Base-by-base conservation (phyloP, 2,888 invertebrate species). In the Eledona agricola region DNA sequence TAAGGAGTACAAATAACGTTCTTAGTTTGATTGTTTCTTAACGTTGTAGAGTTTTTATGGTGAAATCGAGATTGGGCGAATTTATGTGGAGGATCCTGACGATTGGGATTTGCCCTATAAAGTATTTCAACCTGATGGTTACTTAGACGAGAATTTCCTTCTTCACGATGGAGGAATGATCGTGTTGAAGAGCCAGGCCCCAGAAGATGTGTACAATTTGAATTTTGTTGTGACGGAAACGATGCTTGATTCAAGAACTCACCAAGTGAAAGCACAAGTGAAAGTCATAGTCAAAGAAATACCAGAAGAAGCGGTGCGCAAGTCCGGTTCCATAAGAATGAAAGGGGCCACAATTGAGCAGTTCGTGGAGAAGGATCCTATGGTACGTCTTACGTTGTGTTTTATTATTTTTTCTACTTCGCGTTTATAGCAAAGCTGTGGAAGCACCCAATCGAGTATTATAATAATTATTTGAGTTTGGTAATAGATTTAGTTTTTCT, bases 41-140 rank as follows among this genome's bases (percentile, higher is more conserved):
- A 26, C 19, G 9, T 23, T 55, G 23, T 29, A 85, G 81, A 93
- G 93, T 54, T 84, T 88, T 63, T 84, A 87, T 0, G 89, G 88
- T 0, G 85, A 89, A 57, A 89, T 89, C 0, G 86, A 88, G 60
- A 93, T 98, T 50, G 98, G 98, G 0, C 82, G 93, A 0, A 93
- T 94, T 0, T 98, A 90, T 77, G 97, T 97, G 0, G 85, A 91
- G 26, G 98, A 99, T 77, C 84, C 86, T 0, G 99, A 99, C 70
- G 98, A 98, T 72, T 98, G 97, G 97, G 98, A 99, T 76, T 77
- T 95, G 34, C 86, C 85, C 0, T 96, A 98, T 75, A 99, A 99
- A 77, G 77, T 81, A 6, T 99, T 96, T 72, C 80, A 80, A 55
- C 92, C 90, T 89, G 77, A 81, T 1, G 76, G 77, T 43, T 83